phyloP scores from a whole-genome alignment of 2,113 vertebrate species.

The Corynorhinus townsendii region DNA sequence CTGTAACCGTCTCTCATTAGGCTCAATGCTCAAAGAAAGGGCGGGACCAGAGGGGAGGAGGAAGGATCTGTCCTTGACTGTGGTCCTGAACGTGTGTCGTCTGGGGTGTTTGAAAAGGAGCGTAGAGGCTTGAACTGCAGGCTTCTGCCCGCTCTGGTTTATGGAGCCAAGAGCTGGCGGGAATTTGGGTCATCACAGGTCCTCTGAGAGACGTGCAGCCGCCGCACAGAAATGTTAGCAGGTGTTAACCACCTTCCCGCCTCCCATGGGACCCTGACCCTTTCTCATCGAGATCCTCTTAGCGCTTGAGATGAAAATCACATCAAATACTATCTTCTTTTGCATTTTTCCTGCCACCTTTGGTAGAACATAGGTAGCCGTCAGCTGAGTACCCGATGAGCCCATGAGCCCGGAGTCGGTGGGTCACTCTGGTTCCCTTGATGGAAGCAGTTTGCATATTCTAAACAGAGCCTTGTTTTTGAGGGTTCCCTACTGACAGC shows the following conservation, averaged over 20 bases:
- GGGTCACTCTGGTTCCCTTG: not conserved
- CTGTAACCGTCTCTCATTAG: not conserved
- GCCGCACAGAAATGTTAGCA: not conserved
- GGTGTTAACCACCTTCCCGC: rapidly evolving
- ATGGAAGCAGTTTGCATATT: not conserved
- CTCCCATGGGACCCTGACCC: not conserved
- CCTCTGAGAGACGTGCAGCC: not conserved
- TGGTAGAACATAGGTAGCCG: not conserved
- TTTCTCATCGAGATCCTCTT: not conserved
- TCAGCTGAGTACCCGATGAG: not conserved
- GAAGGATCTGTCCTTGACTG: not conserved
- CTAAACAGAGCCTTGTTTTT: not conserved
- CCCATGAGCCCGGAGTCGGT: not conserved
- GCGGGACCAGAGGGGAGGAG: not conserved
- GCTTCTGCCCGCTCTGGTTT: not conserved
- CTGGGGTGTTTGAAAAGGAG: not conserved
- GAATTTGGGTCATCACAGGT: not conserved
- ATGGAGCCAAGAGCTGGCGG: not conserved
- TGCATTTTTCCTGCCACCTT: not conserved
- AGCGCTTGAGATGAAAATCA: not conserved
- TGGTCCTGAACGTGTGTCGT: not conserved
- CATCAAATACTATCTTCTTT: not conserved
- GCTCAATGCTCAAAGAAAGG: not conserved
- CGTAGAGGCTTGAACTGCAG: not conserved
- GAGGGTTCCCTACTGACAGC: not conserved